Evolutionary conservation across 2,797 vertebrate genomes (phyloP).

Genomic region (Mallotus villosus): DNA sequence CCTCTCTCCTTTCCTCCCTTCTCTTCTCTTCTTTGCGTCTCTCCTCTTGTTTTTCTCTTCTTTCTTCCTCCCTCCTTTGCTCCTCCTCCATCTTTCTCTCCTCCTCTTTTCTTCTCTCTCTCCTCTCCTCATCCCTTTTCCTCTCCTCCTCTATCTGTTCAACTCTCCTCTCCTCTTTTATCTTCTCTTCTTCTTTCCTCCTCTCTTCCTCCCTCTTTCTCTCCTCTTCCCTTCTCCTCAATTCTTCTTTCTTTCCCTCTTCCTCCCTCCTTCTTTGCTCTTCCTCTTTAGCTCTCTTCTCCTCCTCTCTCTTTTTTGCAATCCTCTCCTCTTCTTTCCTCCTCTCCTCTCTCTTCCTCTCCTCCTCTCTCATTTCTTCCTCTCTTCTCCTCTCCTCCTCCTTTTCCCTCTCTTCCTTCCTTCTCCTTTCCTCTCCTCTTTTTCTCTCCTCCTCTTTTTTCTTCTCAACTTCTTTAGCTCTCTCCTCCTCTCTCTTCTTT

Average conservation of each 20-base stretch:
- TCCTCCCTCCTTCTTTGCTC: neutral
- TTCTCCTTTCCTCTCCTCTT: constrained; percentile 8
- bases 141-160: constrained; percentile 7
- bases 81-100: neutral
- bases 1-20: neutral
- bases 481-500: constrained; percentile 39
- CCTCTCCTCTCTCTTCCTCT: constrained; percentile 16
- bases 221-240: constrained; percentile 16
- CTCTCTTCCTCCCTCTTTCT: neutral
- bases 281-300: no score
- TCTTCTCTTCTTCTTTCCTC: neutral
- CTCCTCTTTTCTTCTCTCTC: neutral
- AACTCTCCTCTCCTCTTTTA: neutral
- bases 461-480: constrained; percentile 37
- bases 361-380: neutral
- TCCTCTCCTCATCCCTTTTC: constrained; percentile 1
- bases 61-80: constrained; percentile 9
- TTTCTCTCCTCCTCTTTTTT: constrained; percentile 48
- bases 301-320: neutral
- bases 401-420: constrained; percentile 10
- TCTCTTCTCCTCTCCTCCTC: constrained; percentile 19
- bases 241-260: constrained; percentile 6
- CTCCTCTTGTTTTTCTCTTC: neutral
- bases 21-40: neutral
- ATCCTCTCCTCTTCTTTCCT: neutral